Conservation (phyloP, 2,797 vertebrate genomes). For the Glossophaga mutica region DNA sequence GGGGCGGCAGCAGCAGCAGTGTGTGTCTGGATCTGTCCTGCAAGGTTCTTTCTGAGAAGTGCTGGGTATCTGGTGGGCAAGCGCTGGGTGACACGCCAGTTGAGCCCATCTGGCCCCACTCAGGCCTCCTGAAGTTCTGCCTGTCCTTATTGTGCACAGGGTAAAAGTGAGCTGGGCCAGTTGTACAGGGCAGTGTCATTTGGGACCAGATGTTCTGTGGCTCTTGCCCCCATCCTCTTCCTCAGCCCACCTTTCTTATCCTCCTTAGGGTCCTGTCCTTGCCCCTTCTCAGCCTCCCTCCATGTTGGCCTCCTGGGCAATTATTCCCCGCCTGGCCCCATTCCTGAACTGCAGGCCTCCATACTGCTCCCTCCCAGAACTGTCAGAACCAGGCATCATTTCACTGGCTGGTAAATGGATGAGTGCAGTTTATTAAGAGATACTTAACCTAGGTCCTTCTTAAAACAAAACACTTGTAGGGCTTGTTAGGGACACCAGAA, state of each 20-base stretch:
- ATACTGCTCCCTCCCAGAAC: background rate
- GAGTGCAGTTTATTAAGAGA: background rate
- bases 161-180: background rate
- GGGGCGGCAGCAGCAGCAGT: background rate
- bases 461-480: background rate
- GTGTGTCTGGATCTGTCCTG: background rate
- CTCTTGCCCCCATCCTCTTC: background rate
- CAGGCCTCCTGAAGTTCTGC: background rate
- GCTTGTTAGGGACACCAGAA: background rate
- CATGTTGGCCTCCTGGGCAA: background rate
- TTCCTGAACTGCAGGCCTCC: background rate
- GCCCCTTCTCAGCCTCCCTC: background rate
- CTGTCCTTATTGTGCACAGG: background rate
- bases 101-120: accelerated
- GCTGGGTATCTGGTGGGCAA: background rate
- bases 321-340: background rate
- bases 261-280: background rate
- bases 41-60: accelerated
- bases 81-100: too few species aligned
- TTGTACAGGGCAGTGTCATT: background rate
- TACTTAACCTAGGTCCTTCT: background rate
- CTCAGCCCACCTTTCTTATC: background rate
- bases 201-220: background rate
- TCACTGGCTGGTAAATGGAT: background rate
- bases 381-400: background rate